Percentiles rank a stretch among this genome's conserved stretches.
phyloP scores from a whole-genome alignment of 2,888 invertebrate species.

The Abrostola triplasia region DNA sequence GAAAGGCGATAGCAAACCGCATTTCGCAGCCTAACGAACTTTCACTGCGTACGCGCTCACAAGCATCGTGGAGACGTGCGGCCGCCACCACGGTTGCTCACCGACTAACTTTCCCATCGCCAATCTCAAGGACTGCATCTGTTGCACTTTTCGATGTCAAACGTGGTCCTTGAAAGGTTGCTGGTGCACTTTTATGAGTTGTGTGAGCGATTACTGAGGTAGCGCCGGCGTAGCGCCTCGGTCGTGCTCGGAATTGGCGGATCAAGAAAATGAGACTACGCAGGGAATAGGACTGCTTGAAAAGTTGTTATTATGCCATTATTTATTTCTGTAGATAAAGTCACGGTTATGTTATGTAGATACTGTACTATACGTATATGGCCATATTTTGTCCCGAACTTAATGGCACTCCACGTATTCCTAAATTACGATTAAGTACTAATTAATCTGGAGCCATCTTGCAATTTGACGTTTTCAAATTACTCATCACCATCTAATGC shows the following conservation, averaged over 20 bases:
- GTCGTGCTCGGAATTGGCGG: conserved; percentile 41
- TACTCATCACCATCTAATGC: neutral
- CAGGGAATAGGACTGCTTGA: neutral
- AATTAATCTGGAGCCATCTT: too few relatives aligned
- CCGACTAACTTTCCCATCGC: conserved; percentile 74
- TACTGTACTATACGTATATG: too few relatives aligned
- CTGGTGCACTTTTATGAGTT: conserved; percentile 65
- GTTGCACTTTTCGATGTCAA: conserved; percentile 68
- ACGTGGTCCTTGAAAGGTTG: conserved; percentile 72
- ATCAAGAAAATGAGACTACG: conserved; percentile 1
- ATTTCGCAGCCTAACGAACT: conserved; percentile 85
- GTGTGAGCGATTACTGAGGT: conserved; percentile 52
- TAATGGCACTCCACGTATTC: too few relatives aligned
- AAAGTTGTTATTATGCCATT: neutral
- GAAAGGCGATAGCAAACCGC: conserved; percentile 85
- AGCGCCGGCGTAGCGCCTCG: conserved; percentile 28
- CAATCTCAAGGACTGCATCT: conserved; percentile 79
- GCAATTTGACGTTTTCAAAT: neutral
- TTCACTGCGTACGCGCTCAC: conserved; percentile 80
- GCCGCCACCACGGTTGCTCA: conserved; percentile 72
- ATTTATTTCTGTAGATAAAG: neutral
- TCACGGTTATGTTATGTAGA: too few relatives aligned
- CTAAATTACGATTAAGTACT: too few relatives aligned
- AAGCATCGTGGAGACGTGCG: conserved; percentile 78
- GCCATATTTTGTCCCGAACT: too few relatives aligned